A percentile compares a stretch with the other conserved stretches of the same genome.
Evolutionary conservation across 2,888 invertebrate species (phyloP).

Genomic region (Caenorhabditis sp.): DNA sequence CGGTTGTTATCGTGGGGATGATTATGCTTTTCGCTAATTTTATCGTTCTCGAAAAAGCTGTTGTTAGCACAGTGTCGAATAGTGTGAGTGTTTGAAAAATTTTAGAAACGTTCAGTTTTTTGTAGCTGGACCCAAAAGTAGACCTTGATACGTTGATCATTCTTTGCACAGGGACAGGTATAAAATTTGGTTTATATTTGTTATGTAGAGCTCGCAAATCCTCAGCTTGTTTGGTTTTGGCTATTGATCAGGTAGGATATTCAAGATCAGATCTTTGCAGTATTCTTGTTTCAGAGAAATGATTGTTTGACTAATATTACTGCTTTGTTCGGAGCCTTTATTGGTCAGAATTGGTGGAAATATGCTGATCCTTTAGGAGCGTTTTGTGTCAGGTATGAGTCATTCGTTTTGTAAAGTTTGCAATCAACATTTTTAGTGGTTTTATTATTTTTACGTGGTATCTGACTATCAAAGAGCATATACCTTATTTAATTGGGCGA

Average conservation of each 20-base stretch:
- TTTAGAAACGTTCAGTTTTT: not conserved
- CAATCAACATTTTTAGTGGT: slow-evolving; percentile 14
- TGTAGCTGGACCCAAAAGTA: slow-evolving; percentile 42
- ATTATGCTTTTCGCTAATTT: slow-evolving; percentile 71
- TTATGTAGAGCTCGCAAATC: slow-evolving; percentile 51
- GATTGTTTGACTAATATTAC: slow-evolving; percentile 73
- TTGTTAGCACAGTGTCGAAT: slow-evolving; percentile 66
- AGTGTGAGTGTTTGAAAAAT: slow-evolving; percentile 11
- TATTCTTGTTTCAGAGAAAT: slow-evolving; percentile 71
- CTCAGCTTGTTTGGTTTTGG: slow-evolving; percentile 59
- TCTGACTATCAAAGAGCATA: slow-evolving; percentile 48
- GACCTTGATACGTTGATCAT: slow-evolving; percentile 49
- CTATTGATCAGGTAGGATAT: slow-evolving; percentile 71
- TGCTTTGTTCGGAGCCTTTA: slow-evolving; percentile 72
- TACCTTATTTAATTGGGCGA: slow-evolving; percentile 57
- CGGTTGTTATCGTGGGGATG: slow-evolving; percentile 72
- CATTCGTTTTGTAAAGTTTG: slow-evolving; percentile 31
- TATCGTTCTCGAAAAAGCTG: slow-evolving; percentile 71
- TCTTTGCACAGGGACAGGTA: slow-evolving; percentile 46
- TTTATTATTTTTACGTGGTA: slow-evolving; percentile 59
- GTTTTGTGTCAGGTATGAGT: slow-evolving; percentile 68
- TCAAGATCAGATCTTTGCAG: too few species aligned
- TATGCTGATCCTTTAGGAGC: slow-evolving; percentile 74
- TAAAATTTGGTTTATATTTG: slow-evolving; percentile 53
- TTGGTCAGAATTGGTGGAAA: slow-evolving; percentile 71